Conservation (phyloP, 2,888 invertebrate species). For the Drepanosiphum platanoidis region DNA sequence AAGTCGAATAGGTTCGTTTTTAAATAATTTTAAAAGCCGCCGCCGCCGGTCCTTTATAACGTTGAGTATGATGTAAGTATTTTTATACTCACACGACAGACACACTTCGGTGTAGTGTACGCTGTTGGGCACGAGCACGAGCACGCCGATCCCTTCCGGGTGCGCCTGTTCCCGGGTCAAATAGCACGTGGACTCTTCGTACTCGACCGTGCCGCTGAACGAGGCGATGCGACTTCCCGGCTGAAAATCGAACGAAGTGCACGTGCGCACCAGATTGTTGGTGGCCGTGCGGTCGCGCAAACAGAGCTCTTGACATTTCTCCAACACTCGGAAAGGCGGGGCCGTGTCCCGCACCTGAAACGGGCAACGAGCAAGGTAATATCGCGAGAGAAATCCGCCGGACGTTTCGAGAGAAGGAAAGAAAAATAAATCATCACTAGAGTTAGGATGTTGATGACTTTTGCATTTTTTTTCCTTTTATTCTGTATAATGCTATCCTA, state of each 20-base stretch:
- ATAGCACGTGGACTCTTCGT: slow-evolving; percentile 89
- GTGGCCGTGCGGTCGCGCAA: slow-evolving; percentile 80
- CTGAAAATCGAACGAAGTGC: slow-evolving; percentile 90
- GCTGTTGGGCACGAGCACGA: slow-evolving; percentile 89
- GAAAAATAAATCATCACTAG: too few species aligned
- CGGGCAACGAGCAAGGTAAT: neutral
- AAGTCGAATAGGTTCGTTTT: too few species aligned
- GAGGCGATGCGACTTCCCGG: slow-evolving; percentile 87
- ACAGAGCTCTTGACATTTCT: slow-evolving; percentile 89
- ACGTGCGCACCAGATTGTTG: slow-evolving; percentile 84
- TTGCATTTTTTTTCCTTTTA: too few species aligned
- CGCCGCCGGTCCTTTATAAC: too few species aligned
- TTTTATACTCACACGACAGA: slow-evolving; percentile 80
- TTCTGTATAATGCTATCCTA: too few species aligned
- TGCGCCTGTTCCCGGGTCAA: slow-evolving; percentile 85
- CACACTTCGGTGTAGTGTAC: slow-evolving; percentile 92
- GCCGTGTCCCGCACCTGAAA: slow-evolving; percentile 79
- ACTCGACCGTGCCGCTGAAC: slow-evolving; percentile 83
- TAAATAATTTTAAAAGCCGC: too few species aligned
- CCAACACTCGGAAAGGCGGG: slow-evolving; percentile 86
- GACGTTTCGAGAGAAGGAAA: too few species aligned
- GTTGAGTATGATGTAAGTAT: too few species aligned
- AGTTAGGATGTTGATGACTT: too few species aligned
- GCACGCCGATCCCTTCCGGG: slow-evolving; percentile 87
- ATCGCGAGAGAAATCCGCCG: too few species aligned